Evolutionary conservation across 2,797 vertebrate genomes (phyloP), one percentile per base, ranked within the genome.

Genomic region (Crocidura indochinensis): DNA sequence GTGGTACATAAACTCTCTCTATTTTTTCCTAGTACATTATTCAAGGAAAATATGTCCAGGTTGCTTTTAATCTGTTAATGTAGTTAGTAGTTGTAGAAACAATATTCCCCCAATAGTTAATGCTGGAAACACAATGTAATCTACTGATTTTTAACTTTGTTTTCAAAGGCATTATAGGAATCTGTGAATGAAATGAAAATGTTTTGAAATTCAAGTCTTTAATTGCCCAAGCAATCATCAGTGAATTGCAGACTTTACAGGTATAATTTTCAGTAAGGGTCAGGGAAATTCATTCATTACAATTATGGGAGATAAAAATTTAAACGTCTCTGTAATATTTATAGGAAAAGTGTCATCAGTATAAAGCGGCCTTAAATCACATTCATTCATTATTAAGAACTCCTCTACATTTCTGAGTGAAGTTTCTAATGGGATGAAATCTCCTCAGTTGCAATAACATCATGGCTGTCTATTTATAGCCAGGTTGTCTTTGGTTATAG

Each of bases 391-490:
- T 98, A 98, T 98, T 98, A 97, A 98, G 84, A 68, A 96, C 97
- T 98, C 98, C 97, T 97, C 97, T 98, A 97, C 97, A 95, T 97
- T 97, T 98, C 97, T 98, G 97, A 97, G 94, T 97, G 97, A 98
- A 96, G 96, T 96, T 97, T 97, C 97, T 97, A 98, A 98, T 98
- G 97, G 97, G 97, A 97, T 95, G 97, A 98, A 98, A 97, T 97
- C 98, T 98, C 98, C 97, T 98, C 98, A 98, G 97, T 97, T 98
- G 98, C 97, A 98, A 98, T 98, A 99, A 98, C 97, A 93, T 99
- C 98, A 98, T 97, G 94, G 94, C 91, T 94, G n/a, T 96, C 98
- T 99, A 99, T 99, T 99, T 99, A 98, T 99, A 99, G 98, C 98
- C 96, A 95, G 92, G 97, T 98, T 97, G 95, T 98, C 98, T 98